phyloP scores from a whole-genome alignment of 2,797 vertebrate species.

The Sebastes baramenuke region DNA sequence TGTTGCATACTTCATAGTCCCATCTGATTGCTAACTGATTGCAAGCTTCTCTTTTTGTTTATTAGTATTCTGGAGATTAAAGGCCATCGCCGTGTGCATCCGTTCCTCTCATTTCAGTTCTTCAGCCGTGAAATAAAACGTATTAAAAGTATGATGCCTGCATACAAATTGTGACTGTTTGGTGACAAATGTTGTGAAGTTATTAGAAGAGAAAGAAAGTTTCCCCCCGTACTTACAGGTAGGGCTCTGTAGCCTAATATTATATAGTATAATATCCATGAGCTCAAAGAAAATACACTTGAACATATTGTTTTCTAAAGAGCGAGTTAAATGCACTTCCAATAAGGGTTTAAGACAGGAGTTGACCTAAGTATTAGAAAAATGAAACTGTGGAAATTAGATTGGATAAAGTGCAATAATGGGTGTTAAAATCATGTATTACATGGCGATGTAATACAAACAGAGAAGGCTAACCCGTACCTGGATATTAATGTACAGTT shows the following conservation, averaged over 20 bases:
- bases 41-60: constrained; percentile 47
- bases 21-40: constrained; percentile 64
- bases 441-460: not conserved
- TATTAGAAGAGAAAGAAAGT: not conserved
- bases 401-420: not conserved
- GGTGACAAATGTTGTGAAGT: constrained; percentile 34
- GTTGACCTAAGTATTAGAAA: not conserved
- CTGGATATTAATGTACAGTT: not conserved
- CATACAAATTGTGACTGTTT: constrained; percentile 40
- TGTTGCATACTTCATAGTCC: constrained; percentile 18
- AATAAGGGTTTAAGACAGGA: not conserved
- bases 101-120: constrained; percentile 36
- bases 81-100: constrained; percentile 41
- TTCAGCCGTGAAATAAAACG: constrained; percentile 55
- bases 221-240: not conserved
- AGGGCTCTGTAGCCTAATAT: not conserved
- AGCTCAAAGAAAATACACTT: not conserved
- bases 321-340: not conserved
- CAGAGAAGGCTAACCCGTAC: not conserved
- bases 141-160: constrained; percentile 42
- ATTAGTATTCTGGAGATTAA: constrained; percentile 67
- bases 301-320: not conserved
- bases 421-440: not conserved
- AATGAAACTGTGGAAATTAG: not conserved
- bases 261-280: not conserved